A percentile compares a stretch with the other conserved stretches of the same genome.
phyloP scores from a whole-genome alignment of 1,140 invertebrate genomes.

The Orchestia grillus region DNA sequence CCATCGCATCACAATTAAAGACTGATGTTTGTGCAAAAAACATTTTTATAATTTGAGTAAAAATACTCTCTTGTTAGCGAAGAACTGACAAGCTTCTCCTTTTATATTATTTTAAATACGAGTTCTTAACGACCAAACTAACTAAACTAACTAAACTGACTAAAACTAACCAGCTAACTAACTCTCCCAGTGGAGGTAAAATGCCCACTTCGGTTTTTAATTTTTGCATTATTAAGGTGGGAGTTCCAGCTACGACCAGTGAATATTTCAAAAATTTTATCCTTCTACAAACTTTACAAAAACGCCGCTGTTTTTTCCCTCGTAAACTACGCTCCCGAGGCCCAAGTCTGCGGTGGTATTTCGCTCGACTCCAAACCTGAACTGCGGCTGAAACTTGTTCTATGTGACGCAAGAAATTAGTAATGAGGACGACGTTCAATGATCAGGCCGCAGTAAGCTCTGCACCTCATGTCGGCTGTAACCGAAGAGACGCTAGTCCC shows the following conservation, averaged over 20 bases:
- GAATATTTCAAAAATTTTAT: neutral
- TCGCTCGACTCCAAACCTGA: neutral
- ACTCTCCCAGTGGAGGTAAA: neutral
- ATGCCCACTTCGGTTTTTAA: neutral
- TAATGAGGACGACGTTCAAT: neutral
- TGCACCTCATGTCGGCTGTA: neutral
- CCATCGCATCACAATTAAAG: too few species aligned
- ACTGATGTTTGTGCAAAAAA: too few species aligned
- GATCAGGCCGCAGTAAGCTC: neutral
- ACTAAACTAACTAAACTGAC: neutral
- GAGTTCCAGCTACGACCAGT: neutral
- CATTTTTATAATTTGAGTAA: too few species aligned
- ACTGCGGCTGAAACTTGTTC: neutral
- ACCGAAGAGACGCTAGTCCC: neutral
- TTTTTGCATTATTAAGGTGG: neutral
- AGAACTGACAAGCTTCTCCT: neutral
- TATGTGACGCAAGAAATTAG: neutral
- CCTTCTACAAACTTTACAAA: neutral
- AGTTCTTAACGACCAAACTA: too few species aligned
- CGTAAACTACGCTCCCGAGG: neutral
- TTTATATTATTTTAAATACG: too few species aligned
- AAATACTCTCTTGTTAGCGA: too few species aligned
- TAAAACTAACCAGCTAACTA: neutral
- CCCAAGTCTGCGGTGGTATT: neutral
- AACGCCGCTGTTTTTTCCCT: neutral